phyloP scores from a whole-genome alignment of 2,888 invertebrate genomes.

The Andrena camellia region DNA sequence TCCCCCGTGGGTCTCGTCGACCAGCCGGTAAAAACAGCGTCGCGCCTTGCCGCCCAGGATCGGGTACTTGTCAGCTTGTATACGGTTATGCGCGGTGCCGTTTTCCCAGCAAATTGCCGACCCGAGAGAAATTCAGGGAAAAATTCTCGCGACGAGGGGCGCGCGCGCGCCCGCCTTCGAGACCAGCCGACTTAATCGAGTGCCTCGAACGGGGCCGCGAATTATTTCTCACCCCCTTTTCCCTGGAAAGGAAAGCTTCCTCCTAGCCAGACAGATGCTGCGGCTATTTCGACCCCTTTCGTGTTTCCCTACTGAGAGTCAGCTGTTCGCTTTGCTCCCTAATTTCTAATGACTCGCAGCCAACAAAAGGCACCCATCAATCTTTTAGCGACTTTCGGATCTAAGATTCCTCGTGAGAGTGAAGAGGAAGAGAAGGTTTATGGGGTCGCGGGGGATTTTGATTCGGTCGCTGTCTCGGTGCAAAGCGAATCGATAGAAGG shows the following conservation, averaged over 20 bases:
- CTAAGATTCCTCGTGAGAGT: background rate
- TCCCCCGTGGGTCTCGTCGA: constrained; percentile 45
- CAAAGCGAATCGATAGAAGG: background rate
- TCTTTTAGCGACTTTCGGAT: no score
- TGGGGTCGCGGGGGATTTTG: background rate
- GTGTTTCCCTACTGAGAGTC: background rate
- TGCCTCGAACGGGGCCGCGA: constrained; percentile 10
- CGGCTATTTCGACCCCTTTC: background rate
- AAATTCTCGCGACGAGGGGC: constrained; percentile 21
- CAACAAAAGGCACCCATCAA: no score
- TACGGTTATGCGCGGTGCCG: constrained; percentile 45
- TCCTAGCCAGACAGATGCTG: constrained; percentile 9
- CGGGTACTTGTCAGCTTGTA: constrained; percentile 31
- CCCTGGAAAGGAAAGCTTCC: background rate
- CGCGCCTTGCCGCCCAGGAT: constrained; percentile 19
- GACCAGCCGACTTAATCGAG: constrained; percentile 1
- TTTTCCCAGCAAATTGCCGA: constrained; percentile 40
- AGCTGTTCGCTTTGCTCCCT: no score
- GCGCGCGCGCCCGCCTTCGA: background rate
- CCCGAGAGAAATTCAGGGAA: constrained; percentile 49
- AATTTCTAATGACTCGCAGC: no score
- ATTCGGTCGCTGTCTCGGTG: background rate
- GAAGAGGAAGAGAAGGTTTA: no score
- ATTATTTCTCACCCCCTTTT: constrained; percentile 16
- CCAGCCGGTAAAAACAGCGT: constrained; percentile 44